Conservation (phyloP, 2,113 vertebrate genomes). For the Eleginops maclovinus region DNA sequence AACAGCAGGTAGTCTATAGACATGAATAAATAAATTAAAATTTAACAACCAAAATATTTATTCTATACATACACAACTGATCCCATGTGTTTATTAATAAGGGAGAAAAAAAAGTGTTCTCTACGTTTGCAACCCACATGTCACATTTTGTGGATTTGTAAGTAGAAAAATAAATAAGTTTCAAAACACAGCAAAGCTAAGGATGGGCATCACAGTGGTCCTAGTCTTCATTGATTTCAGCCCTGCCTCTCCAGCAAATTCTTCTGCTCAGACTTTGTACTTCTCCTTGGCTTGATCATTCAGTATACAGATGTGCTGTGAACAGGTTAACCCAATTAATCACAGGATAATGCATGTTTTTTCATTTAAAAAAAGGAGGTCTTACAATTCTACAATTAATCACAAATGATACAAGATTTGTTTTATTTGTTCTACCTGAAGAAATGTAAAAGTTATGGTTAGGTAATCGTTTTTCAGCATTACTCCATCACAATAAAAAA, state of each 20-base stretch:
- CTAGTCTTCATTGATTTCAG: slow-evolving; percentile 59
- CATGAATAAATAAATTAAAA: slow-evolving; percentile 47
- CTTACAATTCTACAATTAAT: too few relatives aligned
- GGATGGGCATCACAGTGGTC: slow-evolving; percentile 80
- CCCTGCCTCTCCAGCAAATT: slow-evolving; percentile 23
- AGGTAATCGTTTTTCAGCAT: too few relatives aligned
- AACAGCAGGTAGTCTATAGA: slow-evolving; percentile 31
- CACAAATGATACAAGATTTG: too few relatives aligned
- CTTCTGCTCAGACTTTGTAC: slow-evolving; percentile 79
- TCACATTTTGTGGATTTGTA: slow-evolving; percentile 52
- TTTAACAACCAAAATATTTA: slow-evolving; percentile 46
- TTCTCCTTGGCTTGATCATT: slow-evolving; percentile 85
- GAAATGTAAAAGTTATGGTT: too few relatives aligned
- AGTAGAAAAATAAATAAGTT: slow-evolving; percentile 71
- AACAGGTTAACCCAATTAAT: background rate
- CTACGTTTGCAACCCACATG: slow-evolving; percentile 54
- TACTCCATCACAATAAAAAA: too few relatives aligned
- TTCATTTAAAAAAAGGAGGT: too few relatives aligned
- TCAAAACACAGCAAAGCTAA: slow-evolving; percentile 65
- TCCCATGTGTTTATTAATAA: slow-evolving; percentile 19
- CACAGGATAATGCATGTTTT: background rate
- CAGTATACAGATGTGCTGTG: slow-evolving; percentile 85
- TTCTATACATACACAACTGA: slow-evolving; percentile 40
- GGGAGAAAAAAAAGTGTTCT: slow-evolving; percentile 36
- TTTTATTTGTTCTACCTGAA: too few relatives aligned